phyloP scores from a whole-genome alignment of 2,888 invertebrate species.

The Actias luna region DNA sequence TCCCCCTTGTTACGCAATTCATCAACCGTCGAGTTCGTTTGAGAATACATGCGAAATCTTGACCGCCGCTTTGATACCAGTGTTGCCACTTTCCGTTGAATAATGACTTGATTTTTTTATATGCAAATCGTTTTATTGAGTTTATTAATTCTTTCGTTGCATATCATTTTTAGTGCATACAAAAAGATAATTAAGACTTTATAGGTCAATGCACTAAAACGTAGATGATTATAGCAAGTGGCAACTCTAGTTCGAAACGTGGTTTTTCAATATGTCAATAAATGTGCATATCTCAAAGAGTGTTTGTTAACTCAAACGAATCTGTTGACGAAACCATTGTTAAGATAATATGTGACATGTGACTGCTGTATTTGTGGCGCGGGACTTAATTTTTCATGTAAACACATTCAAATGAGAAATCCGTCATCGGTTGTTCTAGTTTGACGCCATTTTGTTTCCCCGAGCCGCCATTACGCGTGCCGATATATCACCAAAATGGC shows the following conservation, averaged over 20 bases:
- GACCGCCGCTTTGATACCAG: not conserved
- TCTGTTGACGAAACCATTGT: conserved; percentile 64
- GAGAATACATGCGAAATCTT: not conserved
- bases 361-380: conserved; percentile 44
- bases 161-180: too few relatives aligned
- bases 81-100: not conserved
- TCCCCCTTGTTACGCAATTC: too few relatives aligned
- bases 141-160: too few relatives aligned
- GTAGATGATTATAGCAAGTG: not conserved
- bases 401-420: conserved; percentile 26
- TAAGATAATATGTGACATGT: conserved; percentile 35
- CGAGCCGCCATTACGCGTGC: conserved; percentile 52
- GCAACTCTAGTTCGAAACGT: not conserved
- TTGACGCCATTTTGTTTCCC: conserved; percentile 51
- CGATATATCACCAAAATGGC: conserved; percentile 43
- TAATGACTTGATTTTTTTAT: too few relatives aligned
- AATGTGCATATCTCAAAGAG: too few relatives aligned
- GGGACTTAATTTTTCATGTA: conserved; percentile 56
- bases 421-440: conserved; percentile 39
- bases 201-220: too few relatives aligned
- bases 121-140: too few relatives aligned
- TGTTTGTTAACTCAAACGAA: conserved; percentile 43
- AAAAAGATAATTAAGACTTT: too few relatives aligned
- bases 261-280: not conserved
- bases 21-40: not conserved